Conservation (phyloP, 2,113 vertebrate species). For the Pyrgilauda ruficollis region DNA sequence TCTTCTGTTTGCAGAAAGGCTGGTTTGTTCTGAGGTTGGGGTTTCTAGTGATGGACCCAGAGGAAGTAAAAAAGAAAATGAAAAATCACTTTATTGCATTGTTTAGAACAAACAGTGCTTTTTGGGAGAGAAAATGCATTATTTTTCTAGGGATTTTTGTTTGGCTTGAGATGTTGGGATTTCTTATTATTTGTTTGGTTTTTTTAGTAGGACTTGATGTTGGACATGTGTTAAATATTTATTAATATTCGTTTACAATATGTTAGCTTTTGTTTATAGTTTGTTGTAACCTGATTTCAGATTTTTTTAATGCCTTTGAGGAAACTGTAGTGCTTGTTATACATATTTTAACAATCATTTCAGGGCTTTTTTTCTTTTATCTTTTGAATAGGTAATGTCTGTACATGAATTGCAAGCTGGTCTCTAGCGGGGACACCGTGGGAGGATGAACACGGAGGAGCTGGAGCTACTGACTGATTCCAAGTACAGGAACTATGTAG, state of each 20-base stretch:
- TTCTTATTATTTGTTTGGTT: neutral
- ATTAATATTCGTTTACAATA: neutral
- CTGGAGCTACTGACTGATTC: slow-evolving; percentile 95
- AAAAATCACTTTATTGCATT: neutral
- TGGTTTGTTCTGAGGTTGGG: neutral
- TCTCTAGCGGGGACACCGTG: slow-evolving; percentile 78
- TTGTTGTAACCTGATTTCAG: neutral
- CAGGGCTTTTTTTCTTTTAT: neutral
- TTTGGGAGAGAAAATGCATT: neutral
- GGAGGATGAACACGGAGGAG: slow-evolving; percentile 99
- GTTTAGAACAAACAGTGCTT: neutral
- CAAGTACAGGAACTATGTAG: slow-evolving; percentile 98
- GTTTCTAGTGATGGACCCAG: neutral
- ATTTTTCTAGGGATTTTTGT: neutral
- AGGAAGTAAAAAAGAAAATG: neutral
- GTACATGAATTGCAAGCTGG: slow-evolving; percentile 77
- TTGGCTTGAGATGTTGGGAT: neutral
- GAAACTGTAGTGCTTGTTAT: neutral
- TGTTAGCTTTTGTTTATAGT: neutral
- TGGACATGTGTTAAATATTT: neutral
- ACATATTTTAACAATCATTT: neutral
- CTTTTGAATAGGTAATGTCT: slow-evolving; percentile 80
- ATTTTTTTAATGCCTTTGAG: neutral
- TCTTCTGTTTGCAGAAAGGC: neutral
- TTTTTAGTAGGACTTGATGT: neutral